phyloP scores from a whole-genome alignment of 2,888 invertebrate genomes.

The Miltochrista miniata region DNA sequence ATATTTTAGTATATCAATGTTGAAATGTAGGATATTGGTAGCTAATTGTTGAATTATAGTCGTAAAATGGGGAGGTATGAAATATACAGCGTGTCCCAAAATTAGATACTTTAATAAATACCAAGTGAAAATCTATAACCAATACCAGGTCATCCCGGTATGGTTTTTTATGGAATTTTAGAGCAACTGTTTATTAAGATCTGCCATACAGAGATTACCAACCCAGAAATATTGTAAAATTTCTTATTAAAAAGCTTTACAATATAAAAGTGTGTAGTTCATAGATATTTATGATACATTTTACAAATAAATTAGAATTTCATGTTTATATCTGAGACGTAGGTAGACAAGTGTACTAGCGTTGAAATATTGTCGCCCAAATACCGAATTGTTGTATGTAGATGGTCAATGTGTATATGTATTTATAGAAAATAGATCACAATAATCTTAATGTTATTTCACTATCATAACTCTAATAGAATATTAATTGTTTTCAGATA shows the following conservation, averaged over 20 bases:
- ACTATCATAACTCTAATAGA: conserved; percentile 11
- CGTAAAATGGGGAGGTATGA: no score
- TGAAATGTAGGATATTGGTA: no score
- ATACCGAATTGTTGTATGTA: conserved; percentile 32
- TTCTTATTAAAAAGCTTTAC: not conserved
- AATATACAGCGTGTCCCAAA: no score
- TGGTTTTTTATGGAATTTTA: no score
- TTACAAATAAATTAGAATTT: not conserved
- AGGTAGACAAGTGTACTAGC: no score
- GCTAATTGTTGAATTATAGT: no score
- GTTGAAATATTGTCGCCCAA: conserved; percentile 27
- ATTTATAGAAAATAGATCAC: conserved; percentile 41
- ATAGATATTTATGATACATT: not conserved
- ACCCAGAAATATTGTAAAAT: not conserved
- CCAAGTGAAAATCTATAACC: no score
- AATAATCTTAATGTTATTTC: conserved; percentile 23
- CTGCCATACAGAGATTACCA: not conserved
- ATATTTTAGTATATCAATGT: no score
- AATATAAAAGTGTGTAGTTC: not conserved
- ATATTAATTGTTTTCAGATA: conserved; percentile 19
- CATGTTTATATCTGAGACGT: not conserved
- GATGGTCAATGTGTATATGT: conserved; percentile 31
- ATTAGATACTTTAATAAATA: no score
- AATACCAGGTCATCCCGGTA: no score
- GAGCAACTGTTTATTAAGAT: no score